Percentiles rank a stretch among this genome's conserved stretches.
Conservation (phyloP, 2,888 invertebrate species). For the Portevinia maculata region DNA sequence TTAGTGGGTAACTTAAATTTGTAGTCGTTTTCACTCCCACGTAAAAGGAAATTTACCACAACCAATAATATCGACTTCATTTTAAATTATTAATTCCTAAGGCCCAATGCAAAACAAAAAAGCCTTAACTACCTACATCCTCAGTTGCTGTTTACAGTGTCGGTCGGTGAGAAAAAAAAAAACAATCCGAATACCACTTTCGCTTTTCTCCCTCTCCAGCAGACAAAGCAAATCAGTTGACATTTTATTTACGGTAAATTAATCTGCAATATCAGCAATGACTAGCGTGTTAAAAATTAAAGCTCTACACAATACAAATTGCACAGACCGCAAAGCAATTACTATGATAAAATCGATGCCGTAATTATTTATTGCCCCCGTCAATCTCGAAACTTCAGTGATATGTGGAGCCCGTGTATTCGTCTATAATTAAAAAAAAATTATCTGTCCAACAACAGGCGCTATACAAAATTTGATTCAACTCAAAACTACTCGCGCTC, state of each 20-base stretch:
- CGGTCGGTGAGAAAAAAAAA: not conserved
- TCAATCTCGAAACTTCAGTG: not conserved
- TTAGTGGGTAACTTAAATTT: too few species aligned
- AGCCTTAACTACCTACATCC: not conserved
- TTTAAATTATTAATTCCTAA: too few species aligned
- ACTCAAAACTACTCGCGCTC: conserved; percentile 39
- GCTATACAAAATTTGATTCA: conserved; percentile 1
- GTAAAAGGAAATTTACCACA: too few species aligned
- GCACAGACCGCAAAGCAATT: not conserved
- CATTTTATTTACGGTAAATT: conserved; percentile 12
- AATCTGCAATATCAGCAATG: conserved; percentile 25
- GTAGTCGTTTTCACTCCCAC: too few species aligned
- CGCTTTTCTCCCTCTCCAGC: conserved; percentile 7
- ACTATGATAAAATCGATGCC: too few species aligned
- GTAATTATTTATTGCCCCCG: too few species aligned
- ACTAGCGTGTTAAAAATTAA: conserved; percentile 9
- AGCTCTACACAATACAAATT: not conserved
- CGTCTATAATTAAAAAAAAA: conserved; percentile 25
- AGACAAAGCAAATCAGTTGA: not conserved
- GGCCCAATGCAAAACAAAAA: too few species aligned
- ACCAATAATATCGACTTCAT: too few species aligned
- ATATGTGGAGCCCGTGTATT: not conserved
- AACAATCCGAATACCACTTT: conserved; percentile 14
- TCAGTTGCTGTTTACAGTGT: conserved; percentile 20
- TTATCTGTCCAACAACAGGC: conserved; percentile 12